Evolutionary conservation across 1,140 invertebrate species (phyloP).

Genomic region (Pantala flavescens): DNA sequence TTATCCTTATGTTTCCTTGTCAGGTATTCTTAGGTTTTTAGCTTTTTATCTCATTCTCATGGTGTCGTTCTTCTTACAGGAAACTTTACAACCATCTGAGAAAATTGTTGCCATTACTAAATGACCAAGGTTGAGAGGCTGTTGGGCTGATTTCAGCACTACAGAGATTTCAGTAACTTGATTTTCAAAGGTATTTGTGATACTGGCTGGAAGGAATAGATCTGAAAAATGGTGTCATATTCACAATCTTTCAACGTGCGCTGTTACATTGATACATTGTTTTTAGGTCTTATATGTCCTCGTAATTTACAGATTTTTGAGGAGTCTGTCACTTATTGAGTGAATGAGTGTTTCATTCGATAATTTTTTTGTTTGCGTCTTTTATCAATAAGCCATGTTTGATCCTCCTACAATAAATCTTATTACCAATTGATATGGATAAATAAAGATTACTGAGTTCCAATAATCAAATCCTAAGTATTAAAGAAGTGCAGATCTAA

Average conservation of each 20-base stretch:
- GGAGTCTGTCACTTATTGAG: too few relatives aligned
- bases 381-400: too few relatives aligned
- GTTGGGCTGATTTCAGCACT: constrained; percentile 7
- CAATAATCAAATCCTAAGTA: too few relatives aligned
- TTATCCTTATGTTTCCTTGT: background rate
- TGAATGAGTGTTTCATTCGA: too few relatives aligned
- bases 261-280: background rate
- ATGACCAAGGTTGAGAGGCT: background rate
- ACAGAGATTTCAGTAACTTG: constrained; percentile 6
- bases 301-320: too few relatives aligned
- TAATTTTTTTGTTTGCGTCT: too few relatives aligned
- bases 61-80: background rate
- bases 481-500: too few relatives aligned
- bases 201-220: background rate
- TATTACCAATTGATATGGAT: too few relatives aligned
- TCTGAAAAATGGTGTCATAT: background rate
- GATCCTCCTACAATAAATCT: too few relatives aligned
- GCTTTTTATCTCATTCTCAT: background rate
- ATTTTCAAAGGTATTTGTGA: constrained; percentile 2
- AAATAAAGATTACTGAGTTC: too few relatives aligned
- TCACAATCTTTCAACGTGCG: background rate
- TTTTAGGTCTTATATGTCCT: background rate
- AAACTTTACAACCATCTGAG: background rate
- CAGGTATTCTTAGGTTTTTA: background rate
- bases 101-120: constrained; percentile 1